Evolutionary conservation across 2,113 vertebrate species (phyloP).

Genomic region (Sigmodon hispidus): DNA sequence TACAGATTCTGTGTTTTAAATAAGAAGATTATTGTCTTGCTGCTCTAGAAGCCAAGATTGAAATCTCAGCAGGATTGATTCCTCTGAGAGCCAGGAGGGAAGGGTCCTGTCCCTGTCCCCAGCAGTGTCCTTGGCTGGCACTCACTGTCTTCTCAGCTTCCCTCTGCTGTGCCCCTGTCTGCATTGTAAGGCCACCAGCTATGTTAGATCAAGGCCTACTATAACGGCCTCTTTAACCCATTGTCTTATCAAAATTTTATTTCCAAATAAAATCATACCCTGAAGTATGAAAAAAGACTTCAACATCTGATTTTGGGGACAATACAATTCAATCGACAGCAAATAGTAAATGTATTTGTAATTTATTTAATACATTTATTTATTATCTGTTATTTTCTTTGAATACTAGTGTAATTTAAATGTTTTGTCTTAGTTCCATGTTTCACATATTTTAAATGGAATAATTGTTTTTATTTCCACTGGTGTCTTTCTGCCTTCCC

Average conservation of each 20-base stretch:
- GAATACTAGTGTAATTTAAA: not conserved
- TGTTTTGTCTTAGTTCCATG: too few relatives aligned
- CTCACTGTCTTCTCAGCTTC: not conserved
- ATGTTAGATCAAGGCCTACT: not conserved
- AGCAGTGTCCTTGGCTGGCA: not conserved
- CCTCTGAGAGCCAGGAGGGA: not conserved
- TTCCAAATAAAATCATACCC: not conserved
- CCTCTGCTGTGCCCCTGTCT: not conserved
- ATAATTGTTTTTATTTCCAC: not conserved
- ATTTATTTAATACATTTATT: slow-evolving; percentile 27
- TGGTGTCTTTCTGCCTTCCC: not conserved
- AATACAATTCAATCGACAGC: not conserved
- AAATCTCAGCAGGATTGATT: not conserved
- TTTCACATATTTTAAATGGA: not conserved
- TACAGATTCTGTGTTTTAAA: not conserved
- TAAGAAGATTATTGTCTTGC: not conserved
- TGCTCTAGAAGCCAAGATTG: not conserved
- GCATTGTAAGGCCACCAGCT: not conserved
- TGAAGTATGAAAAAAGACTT: not conserved
- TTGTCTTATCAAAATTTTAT: not conserved
- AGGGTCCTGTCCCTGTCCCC: not conserved
- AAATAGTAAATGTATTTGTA: not conserved
- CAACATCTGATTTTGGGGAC: not conserved
- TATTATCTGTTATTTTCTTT: not conserved
- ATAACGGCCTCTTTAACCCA: not conserved